phyloP scores from a whole-genome alignment of 1,140 invertebrate species.

The Helicoverpa zea region DNA sequence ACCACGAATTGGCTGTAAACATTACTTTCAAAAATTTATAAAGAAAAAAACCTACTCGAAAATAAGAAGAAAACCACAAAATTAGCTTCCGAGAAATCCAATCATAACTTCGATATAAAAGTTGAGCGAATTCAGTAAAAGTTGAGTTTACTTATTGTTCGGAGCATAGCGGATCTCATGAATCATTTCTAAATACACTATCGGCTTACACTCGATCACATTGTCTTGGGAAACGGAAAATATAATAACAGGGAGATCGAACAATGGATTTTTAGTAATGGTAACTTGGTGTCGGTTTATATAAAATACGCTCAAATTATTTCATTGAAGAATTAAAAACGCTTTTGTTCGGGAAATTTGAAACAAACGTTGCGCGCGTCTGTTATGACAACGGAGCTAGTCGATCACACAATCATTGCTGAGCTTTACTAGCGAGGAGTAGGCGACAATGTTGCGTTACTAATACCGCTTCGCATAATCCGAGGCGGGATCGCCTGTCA shows the following conservation, averaged over 20 bases:
- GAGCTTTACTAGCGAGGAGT: slow-evolving; percentile 71
- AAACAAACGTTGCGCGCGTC: slow-evolving; percentile 55
- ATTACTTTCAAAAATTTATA: slow-evolving; percentile 52
- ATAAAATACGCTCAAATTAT: slow-evolving; percentile 72
- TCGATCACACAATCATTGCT: slow-evolving; percentile 69
- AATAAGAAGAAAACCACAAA: slow-evolving; percentile 57
- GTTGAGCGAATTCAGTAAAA: slow-evolving; percentile 41
- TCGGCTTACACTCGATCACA: slow-evolving; percentile 78
- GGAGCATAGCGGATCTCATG: slow-evolving; percentile 72
- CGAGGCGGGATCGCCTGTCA: slow-evolving; percentile 80
- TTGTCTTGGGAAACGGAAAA: slow-evolving; percentile 77
- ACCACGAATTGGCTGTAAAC: slow-evolving; percentile 74
- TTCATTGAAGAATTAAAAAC: slow-evolving; percentile 81
- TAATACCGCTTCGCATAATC: slow-evolving; percentile 81
- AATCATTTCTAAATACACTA: slow-evolving; percentile 84
- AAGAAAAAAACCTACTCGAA: slow-evolving; percentile 57
- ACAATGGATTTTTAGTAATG: slow-evolving; percentile 84
- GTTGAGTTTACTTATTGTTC: slow-evolving; percentile 61
- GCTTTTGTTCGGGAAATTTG: slow-evolving; percentile 78
- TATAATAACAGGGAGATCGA: slow-evolving; percentile 74
- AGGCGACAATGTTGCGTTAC: slow-evolving; percentile 75
- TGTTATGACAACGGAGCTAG: slow-evolving; percentile 59
- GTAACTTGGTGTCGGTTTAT: slow-evolving; percentile 77
- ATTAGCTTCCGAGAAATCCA: slow-evolving; percentile 53
- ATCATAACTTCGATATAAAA: slow-evolving; percentile 46